Percentiles rank a stretch among this genome's conserved stretches.
Conservation (phyloP, 2,113 vertebrate species). For the Thoracochromis brauschi region DNA sequence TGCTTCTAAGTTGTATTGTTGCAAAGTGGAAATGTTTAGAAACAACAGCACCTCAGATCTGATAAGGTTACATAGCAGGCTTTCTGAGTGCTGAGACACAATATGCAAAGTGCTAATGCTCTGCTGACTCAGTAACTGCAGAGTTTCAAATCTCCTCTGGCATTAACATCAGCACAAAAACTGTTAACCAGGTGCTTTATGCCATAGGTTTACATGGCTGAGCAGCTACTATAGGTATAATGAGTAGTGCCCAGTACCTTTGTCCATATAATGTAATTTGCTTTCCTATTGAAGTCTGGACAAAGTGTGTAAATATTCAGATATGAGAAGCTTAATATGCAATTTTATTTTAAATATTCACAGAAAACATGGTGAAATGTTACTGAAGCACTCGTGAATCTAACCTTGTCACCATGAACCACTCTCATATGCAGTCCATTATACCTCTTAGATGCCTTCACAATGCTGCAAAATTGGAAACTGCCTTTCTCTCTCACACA, state of each 20-base stretch:
- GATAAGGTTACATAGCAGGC: background rate
- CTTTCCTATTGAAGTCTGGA: background rate
- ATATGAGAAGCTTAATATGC: background rate
- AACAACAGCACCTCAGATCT: background rate
- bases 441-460: background rate
- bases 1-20: background rate
- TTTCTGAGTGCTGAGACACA: background rate
- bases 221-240: background rate
- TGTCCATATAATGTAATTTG: background rate
- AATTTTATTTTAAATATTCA: background rate
- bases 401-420: background rate
- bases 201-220: background rate
- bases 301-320: background rate
- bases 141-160: background rate
- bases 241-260: background rate
- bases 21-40: background rate
- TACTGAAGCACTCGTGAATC: background rate
- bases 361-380: background rate
- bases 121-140: background rate
- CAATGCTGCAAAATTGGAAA: background rate
- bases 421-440: background rate
- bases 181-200: background rate
- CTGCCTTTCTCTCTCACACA: accelerated
- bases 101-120: background rate
- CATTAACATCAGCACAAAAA: background rate